Percentiles rank a stretch among this genome's conserved stretches.
phyloP scores from a whole-genome alignment of 1,140 invertebrate genomes.

The Sipha flava region DNA sequence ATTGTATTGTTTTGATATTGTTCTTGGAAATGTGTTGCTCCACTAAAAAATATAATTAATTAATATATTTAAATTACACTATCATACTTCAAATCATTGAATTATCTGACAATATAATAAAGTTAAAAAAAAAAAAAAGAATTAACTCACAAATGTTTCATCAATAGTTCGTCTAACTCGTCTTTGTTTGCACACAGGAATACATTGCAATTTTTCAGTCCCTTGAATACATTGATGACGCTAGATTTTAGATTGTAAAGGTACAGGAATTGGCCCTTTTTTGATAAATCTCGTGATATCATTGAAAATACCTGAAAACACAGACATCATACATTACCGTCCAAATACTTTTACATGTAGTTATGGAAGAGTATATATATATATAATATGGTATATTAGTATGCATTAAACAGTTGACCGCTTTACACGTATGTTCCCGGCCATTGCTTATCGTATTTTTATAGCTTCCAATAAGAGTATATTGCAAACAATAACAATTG shows the following conservation, averaged over 20 bases:
- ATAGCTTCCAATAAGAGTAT: no score
- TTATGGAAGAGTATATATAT: no score
- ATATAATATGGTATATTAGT: no score
- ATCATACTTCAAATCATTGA: no score
- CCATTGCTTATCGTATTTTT: no score
- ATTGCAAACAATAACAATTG: no score
- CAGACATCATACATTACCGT: neutral
- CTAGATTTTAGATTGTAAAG: constrained; percentile 73
- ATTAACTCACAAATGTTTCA: neutral
- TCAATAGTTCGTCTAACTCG: constrained; percentile 54
- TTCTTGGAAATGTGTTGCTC: neutral
- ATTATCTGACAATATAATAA: neutral
- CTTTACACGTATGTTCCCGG: no score
- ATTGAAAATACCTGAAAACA: constrained; percentile 38
- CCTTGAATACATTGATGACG: constrained; percentile 66
- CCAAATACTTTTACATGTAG: no score
- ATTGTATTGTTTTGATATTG: neutral
- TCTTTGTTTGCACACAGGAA: constrained; percentile 66
- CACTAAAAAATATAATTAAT: neutral
- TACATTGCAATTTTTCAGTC: constrained; percentile 62
- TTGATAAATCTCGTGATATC: constrained; percentile 59
- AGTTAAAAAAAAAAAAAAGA: neutral
- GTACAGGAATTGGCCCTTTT: constrained; percentile 60
- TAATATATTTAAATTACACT: neutral
- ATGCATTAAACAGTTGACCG: no score